Percentiles rank a stretch among this genome's conserved stretches.
phyloP scores from a whole-genome alignment of 2,888 invertebrate genomes.

The Caenorhabditis doughertyi region DNA sequence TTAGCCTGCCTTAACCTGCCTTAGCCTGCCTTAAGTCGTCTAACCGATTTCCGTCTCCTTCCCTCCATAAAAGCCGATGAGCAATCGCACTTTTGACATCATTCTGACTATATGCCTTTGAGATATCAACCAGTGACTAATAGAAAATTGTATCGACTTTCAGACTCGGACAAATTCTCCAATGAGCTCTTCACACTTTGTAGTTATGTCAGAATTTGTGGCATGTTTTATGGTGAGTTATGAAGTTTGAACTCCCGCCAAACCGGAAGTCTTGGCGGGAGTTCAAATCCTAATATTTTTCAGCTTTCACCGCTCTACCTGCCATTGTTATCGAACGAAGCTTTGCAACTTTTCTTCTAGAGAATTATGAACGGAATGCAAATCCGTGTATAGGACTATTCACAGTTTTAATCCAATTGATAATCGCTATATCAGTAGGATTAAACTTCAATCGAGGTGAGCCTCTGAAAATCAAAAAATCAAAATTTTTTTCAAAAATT shows the following conservation, averaged over 20 bases:
- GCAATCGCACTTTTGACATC: too few relatives aligned
- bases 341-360: conserved; percentile 51
- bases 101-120: too few relatives aligned
- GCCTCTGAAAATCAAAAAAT: background rate
- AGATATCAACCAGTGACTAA: background rate
- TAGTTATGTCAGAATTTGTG: conserved; percentile 43
- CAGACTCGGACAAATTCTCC: conserved; percentile 42
- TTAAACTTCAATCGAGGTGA: conserved; percentile 43
- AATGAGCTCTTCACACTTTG: conserved; percentile 45
- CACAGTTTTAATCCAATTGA: conserved; percentile 35
- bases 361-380: conserved; percentile 37
- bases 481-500: background rate
- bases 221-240: conserved; percentile 46
- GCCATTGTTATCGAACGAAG: conserved; percentile 53
- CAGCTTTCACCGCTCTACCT: conserved; percentile 49
- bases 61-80: too few relatives aligned
- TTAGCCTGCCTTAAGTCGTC: too few relatives aligned
- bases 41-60: too few relatives aligned
- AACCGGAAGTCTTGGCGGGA: too few relatives aligned
- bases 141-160: background rate
- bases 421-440: conserved; percentile 24
- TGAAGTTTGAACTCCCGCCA: background rate
- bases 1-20: too few relatives aligned
- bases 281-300: background rate
- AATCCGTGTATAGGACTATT: conserved; percentile 31